These are phyloP conservation scores for Neolamprologus brichardi DNA, from an alignment of 2,113 vertebrate genomes.

Conservation along the genomic window DNA sequence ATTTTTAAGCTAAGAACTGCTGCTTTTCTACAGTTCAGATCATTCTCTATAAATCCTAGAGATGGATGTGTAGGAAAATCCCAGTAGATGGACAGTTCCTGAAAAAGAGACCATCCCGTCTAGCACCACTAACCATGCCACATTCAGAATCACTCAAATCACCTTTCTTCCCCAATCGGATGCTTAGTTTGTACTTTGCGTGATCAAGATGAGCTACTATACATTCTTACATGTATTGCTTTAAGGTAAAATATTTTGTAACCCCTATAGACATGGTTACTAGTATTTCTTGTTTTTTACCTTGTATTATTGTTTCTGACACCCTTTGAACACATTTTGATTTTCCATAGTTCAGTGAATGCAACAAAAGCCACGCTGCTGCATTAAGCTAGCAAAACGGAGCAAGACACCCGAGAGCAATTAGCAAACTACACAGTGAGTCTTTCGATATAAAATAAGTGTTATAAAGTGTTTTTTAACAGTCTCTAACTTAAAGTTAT, in stretches of 20 bases:
- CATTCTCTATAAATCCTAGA: neutral
- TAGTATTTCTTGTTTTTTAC: neutral
- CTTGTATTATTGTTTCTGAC: neutral
- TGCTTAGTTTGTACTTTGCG: neutral
- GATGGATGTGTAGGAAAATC: neutral
- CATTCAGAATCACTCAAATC: neutral
- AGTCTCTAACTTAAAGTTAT: neutral
- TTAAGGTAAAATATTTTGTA: neutral
- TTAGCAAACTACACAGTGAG: neutral
- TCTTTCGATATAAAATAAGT: neutral
- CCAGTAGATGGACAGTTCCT: neutral
- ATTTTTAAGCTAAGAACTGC: neutral
- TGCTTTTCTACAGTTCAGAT: neutral
- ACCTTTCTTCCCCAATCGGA: neutral
- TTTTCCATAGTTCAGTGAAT: neutral
- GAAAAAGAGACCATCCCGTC: neutral
- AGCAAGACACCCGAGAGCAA: neutral
- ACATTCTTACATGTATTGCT: neutral
- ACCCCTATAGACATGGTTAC: neutral
- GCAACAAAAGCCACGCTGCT: neutral
- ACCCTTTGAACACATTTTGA: neutral
- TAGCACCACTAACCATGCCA: neutral
- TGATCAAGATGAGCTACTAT: neutral
- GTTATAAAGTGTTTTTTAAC: neutral
- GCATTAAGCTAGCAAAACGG: neutral